These are phyloP conservation scores for Oncorhynchus gorbuscha DNA, from an alignment of 2,113 vertebrate genomes.

Conservation along the genomic window DNA sequence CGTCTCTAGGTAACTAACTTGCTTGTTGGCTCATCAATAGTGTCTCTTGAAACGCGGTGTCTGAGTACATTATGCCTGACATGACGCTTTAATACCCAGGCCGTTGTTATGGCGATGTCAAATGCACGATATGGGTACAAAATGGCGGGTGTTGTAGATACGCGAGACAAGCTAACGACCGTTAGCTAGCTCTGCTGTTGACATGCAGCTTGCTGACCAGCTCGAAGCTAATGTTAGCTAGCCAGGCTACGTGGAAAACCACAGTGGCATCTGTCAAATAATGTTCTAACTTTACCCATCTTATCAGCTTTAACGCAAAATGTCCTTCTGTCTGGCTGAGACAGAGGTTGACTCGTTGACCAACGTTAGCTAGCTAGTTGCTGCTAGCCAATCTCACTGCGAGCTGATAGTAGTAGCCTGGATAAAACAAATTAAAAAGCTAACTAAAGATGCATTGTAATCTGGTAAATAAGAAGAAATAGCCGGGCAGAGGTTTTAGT, in stretches of 20 bases:
- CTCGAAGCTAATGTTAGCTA: background rate
- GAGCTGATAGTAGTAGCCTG: no score
- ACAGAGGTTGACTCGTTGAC: background rate
- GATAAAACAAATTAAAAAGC: no score
- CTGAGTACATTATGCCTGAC: conserved; percentile 27
- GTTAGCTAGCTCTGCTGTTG: background rate
- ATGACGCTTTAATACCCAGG: conserved; percentile 58
- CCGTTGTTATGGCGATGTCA: conserved; percentile 84
- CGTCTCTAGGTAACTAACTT: conserved; percentile 56
- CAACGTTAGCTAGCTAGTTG: background rate
- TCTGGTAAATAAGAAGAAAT: no score
- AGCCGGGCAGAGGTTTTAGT: background rate
- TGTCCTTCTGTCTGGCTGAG: no score
- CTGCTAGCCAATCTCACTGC: background rate
- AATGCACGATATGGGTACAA: conserved; percentile 78
- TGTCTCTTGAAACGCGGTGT: conserved; percentile 10
- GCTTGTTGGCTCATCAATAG: conserved; percentile 20
- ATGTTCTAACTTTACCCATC: no score
- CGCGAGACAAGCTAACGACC: conserved; percentile 54
- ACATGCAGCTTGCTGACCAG: background rate
- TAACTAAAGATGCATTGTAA: no score
- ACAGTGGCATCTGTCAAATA: background rate
- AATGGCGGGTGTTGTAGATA: conserved; percentile 81
- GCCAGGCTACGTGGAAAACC: background rate
- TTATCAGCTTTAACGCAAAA: no score